A percentile compares a stretch with the other conserved stretches of the same genome.
Evolutionary conservation across 1,140 invertebrate species (phyloP).

Genomic region (Drosophila bipectinata): DNA sequence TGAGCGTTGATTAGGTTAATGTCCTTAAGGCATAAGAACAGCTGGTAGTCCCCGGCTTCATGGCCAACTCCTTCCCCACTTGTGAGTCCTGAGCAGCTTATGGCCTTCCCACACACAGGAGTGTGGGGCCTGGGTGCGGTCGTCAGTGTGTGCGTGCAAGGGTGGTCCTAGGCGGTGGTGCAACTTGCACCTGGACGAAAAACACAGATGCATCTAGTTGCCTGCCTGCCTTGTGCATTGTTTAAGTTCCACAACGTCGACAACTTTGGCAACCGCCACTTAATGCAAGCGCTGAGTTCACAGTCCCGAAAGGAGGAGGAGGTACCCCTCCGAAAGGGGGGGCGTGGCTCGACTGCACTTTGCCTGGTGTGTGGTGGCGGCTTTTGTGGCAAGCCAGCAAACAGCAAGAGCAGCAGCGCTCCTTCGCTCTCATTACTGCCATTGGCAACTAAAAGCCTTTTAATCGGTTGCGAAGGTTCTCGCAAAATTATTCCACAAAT

Average conservation of each 20-base stretch:
- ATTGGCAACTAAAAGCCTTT: slow-evolving; percentile 67
- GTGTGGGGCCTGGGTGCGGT: not conserved
- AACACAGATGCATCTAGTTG: slow-evolving; percentile 14
- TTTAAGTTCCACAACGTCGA: slow-evolving; percentile 75
- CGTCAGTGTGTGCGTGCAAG: not conserved
- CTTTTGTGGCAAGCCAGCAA: slow-evolving; percentile 72
- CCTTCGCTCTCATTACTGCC: slow-evolving; percentile 41
- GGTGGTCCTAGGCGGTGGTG: slow-evolving; percentile 6
- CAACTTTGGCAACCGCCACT: slow-evolving; percentile 78
- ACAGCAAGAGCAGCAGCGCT: slow-evolving; percentile 42
- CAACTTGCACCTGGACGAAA: slow-evolving; percentile 35
- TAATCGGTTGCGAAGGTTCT: slow-evolving; percentile 68
- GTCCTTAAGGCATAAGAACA: slow-evolving; percentile 73
- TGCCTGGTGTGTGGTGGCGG: slow-evolving; percentile 67
- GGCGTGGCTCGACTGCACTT: slow-evolving; percentile 56
- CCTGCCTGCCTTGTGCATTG: slow-evolving; percentile 54
- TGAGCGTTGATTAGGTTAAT: slow-evolving; percentile 77
- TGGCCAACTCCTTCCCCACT: not conserved
- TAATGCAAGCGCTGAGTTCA: slow-evolving; percentile 64
- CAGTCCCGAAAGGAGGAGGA: not conserved
- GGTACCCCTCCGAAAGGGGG: not conserved
- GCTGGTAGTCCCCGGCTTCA: slow-evolving; percentile 38
- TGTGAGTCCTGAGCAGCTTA: slow-evolving; percentile 30
- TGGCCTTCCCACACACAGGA: slow-evolving; percentile 1
- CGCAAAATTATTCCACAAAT: slow-evolving; percentile 62